Percentiles rank a stretch among this genome's conserved stretches.
These are phyloP conservation scores for Gnathonemus echidnorhynchus DNA, from an alignment of 2,113 vertebrate genomes.

Conservation along the genomic window DNA sequence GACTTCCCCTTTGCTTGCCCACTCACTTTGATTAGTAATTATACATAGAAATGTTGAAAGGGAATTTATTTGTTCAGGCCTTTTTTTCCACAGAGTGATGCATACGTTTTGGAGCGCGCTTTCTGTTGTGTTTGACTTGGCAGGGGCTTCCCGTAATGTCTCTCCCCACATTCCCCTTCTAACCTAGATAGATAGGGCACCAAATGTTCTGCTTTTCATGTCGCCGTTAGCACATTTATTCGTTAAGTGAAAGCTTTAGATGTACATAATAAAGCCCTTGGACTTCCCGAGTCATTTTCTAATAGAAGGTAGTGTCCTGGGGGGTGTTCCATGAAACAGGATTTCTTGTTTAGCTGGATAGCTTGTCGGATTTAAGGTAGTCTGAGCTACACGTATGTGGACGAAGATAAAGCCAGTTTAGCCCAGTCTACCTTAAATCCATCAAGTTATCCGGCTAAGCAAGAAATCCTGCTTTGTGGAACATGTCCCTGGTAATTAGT, in stretches of 20 bases:
- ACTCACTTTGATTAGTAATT: slow-evolving; percentile 5
- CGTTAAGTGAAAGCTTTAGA: background rate
- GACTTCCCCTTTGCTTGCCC: background rate
- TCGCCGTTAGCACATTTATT: background rate
- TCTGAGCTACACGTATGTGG: too few species aligned
- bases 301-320: background rate
- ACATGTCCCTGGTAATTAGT: background rate
- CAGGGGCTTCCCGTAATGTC: background rate
- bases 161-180: background rate
- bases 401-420: too few species aligned
- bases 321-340: too few species aligned
- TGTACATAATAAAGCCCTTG: background rate
- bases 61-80: slow-evolving; percentile 1
- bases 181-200: background rate
- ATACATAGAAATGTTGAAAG: slow-evolving; percentile 9
- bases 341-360: too few species aligned
- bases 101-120: background rate
- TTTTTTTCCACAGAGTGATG: background rate
- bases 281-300: background rate
- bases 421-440: too few species aligned
- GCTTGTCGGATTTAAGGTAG: too few species aligned
- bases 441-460: too few species aligned
- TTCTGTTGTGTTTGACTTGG: background rate
- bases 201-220: background rate
- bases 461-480: too few species aligned